Conservation (phyloP, 1,140 invertebrate species). For the Oryzaephilus surinamensis region DNA sequence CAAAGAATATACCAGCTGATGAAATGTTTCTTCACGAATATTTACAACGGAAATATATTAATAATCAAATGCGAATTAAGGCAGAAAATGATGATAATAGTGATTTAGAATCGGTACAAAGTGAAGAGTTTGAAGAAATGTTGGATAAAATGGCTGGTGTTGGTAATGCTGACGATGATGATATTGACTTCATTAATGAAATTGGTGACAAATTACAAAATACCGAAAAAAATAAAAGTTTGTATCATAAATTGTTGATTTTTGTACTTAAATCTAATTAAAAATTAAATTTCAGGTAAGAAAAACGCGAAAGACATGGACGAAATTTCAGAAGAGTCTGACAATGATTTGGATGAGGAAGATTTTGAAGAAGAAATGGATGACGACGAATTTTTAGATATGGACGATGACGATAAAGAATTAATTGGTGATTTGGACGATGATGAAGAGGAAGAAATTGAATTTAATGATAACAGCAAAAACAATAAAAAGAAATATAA, state of each 20-base stretch:
- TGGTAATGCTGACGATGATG: conserved; percentile 36
- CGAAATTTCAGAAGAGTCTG: conserved; percentile 3
- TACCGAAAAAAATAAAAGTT: conserved; percentile 32
- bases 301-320: conserved; percentile 18
- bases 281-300: conserved; percentile 10
- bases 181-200: conserved; percentile 47
- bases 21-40: conserved; percentile 54
- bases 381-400: conserved; percentile 32
- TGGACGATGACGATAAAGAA: conserved; percentile 18
- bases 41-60: conserved; percentile 39
- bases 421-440: conserved; percentile 20
- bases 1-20: conserved; percentile 64
- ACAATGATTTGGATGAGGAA: conserved; percentile 31
- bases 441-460: conserved; percentile 23
- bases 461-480: conserved; percentile 21
- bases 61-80: conserved; percentile 23
- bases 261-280: no score
- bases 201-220: conserved; percentile 37
- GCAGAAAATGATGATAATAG: conserved; percentile 35
- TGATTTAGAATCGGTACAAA: conserved; percentile 72
- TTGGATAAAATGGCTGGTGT: conserved; percentile 50
- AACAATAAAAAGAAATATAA: conserved; percentile 13
- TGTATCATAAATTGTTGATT: no score
- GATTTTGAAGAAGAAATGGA: conserved; percentile 37
- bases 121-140: conserved; percentile 83